Conservation (phyloP, 2,797 vertebrate genomes). For the Artibeus lituratus region DNA sequence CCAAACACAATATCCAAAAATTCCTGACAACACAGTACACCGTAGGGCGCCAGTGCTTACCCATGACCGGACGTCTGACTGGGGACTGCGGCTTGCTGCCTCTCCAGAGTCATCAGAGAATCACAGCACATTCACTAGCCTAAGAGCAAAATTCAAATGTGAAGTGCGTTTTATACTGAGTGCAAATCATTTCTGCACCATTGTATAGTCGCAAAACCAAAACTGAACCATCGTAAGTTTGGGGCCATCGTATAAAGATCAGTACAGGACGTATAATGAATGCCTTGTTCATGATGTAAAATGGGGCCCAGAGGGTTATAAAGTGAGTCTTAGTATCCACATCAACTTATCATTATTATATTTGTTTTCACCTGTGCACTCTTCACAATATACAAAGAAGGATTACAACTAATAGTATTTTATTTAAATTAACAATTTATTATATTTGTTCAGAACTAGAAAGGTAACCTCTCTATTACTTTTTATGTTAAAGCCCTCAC, state of each 20-base stretch:
- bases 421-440: background rate
- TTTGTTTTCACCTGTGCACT: background rate
- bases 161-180: background rate
- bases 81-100: background rate
- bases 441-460: background rate
- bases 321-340: background rate
- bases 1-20: background rate
- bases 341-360: background rate
- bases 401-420: background rate
- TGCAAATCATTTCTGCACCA: background rate
- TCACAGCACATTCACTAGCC: background rate
- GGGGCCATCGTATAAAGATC: background rate
- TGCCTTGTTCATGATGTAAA: background rate
- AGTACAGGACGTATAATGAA: background rate
- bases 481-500: background rate
- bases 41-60: background rate
- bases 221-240: background rate
- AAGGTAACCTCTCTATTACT: background rate
- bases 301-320: background rate
- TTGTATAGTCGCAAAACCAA: background rate
- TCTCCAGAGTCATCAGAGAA: background rate
- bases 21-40: background rate
- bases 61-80: background rate
- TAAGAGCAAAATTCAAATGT: background rate
- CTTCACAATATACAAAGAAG: background rate